Evolutionary conservation across 2,888 invertebrate genomes (phyloP), one percentile per base, ranked within the genome.

Genomic region (Anthophora plumipes): DNA sequence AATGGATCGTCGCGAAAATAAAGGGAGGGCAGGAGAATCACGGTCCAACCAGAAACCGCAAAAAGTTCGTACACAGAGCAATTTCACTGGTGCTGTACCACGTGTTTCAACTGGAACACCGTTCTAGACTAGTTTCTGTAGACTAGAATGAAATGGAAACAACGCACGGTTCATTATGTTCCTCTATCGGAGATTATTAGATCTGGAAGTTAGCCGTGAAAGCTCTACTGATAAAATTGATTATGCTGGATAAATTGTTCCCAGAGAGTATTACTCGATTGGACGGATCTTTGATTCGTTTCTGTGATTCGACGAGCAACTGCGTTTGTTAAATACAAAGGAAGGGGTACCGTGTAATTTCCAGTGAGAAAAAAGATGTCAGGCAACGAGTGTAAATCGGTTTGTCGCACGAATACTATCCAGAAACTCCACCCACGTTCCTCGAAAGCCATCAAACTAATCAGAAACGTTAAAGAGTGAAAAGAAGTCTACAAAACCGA

Each of bases 1-100:
- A 70, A 73, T 61, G 57, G 55, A 67, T 60, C 69, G 69, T 39
- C 25, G 39, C 43, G 31, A 63, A 50, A 67, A 68, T 9, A 54
- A 55, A 61, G 55, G 25, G 41, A 20, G 50, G 9, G 61, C 57
- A 61, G 41, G 31, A 41, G 73, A 50, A 59, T 59, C 59, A 67
- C 37, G 17, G 37, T 6, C 55, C 67, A n/a, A 12, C 48, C 59
- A 1, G 31, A 17, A 60, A 69, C 80, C 77, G 73, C 83, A 77
- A 84, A 86, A 86, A 84, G 75, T 86, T 86, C 46, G 50, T 59
- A 63, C 79, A 69, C 57, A 37, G 72, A 43, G 67, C 77, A 82
- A 85, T 85, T 86, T 66, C 70, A 63, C 60, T 54, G 64, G 31
- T 48, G 60, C 17, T 50, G 54, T 52, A 82, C 48, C 70, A 68